These are phyloP conservation scores for Cyprinodon variegatus DNA, from an alignment of 2,113 vertebrate species.

Conservation along the genomic window DNA sequence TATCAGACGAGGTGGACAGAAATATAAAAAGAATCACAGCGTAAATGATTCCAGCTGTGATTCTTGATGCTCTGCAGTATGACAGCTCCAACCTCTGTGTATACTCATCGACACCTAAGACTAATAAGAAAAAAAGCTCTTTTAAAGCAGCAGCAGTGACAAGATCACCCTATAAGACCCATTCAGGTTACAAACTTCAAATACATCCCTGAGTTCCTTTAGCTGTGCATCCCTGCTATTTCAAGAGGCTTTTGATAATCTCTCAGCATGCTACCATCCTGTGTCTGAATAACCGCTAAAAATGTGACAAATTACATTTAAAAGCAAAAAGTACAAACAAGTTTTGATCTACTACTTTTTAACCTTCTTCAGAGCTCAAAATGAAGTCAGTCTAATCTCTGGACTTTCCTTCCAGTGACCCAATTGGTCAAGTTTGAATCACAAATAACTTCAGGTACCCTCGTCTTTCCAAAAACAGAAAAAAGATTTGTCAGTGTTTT, in stretches of 20 bases:
- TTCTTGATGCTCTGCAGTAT: constrained; percentile 4
- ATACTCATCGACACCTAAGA: constrained; percentile 3
- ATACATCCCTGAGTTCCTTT: constrained; percentile 9
- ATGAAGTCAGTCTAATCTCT: constrained; percentile 53
- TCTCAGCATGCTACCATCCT: constrained; percentile 45
- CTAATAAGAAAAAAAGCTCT: constrained; percentile 3
- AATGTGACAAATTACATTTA: constrained; percentile 29
- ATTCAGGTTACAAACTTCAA: constrained; percentile 29
- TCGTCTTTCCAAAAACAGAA: constrained; percentile 48
- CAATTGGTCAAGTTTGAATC: constrained; percentile 38
- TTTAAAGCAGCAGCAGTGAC: constrained; percentile 20
- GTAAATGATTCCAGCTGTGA: constrained; percentile 7
- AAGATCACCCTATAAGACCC: constrained; percentile 9
- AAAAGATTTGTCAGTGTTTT: constrained; percentile 39
- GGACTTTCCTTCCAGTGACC: constrained; percentile 42
- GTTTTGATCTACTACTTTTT: constrained; percentile 38
- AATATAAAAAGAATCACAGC: background rate
- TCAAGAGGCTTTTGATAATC: constrained; percentile 48
- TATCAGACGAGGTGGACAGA: constrained; percentile 9
- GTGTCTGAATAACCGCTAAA: constrained; percentile 34
- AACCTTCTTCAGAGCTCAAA: constrained; percentile 38
- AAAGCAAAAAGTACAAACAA: constrained; percentile 5
- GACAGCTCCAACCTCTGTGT: constrained; percentile 16
- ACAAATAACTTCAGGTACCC: constrained; percentile 41
- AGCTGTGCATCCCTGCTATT: background rate